phyloP scores from a whole-genome alignment of 2,888 invertebrate species.

The Oxystoma pomonae region DNA sequence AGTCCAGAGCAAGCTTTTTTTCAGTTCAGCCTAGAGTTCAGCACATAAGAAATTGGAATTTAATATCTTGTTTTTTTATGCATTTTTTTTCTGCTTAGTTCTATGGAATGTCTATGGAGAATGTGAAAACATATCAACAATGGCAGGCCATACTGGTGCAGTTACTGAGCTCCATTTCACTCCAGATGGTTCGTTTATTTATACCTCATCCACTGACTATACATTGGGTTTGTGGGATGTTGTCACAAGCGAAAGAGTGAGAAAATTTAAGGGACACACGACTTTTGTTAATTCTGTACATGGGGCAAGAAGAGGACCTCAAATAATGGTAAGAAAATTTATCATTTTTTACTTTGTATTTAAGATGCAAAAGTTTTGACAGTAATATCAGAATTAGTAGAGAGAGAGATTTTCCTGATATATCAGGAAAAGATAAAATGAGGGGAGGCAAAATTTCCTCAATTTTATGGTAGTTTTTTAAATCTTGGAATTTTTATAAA shows the following conservation, averaged over 20 bases:
- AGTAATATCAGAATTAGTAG: no score
- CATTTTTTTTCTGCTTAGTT: constrained; percentile 53
- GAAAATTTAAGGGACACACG: constrained; percentile 82
- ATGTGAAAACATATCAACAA: constrained; percentile 92
- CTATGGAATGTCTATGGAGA: constrained; percentile 98
- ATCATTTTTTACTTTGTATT: no score
- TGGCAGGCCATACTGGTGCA: constrained; percentile 94
- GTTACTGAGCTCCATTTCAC: constrained; percentile 90
- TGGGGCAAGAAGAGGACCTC: constrained; percentile 83
- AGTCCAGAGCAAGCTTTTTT: no score
- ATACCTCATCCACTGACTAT: constrained; percentile 91
- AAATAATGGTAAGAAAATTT: no score
- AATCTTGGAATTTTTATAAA: no score
- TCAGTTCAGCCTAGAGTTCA: no score
- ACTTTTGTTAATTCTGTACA: constrained; percentile 72
- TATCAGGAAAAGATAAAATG: no score
- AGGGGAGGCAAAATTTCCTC: no score
- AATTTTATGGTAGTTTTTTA: no score
- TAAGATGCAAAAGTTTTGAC: no score
- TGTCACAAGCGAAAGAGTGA: constrained; percentile 79
- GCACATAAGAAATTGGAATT: no score
- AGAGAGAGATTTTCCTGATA: no score
- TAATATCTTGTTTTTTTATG: not conserved
- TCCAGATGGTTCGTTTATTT: constrained; percentile 78
- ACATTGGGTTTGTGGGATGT: constrained; percentile 96